A percentile compares a stretch with the other conserved stretches of the same genome.
These are phyloP conservation scores for Xiphophorus birchmanni DNA, from an alignment of 2,797 vertebrate genomes.

Conservation along the genomic window DNA sequence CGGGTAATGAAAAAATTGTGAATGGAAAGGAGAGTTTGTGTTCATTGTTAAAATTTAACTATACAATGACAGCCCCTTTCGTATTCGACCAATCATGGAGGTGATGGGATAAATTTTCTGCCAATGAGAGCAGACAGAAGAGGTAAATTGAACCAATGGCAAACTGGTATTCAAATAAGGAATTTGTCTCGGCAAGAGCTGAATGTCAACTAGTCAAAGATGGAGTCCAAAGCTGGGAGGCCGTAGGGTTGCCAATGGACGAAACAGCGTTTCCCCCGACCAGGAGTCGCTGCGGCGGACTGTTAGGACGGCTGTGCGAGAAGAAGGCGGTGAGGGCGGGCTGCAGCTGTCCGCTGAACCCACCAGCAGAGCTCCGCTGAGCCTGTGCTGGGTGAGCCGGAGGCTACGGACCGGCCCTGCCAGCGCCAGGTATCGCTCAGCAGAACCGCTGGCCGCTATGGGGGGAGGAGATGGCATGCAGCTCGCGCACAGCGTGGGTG, in stretches of 20 bases:
- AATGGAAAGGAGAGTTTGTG: constrained; percentile 91
- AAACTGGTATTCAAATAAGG: constrained; percentile 85
- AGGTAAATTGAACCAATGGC: constrained; percentile 79
- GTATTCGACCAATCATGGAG: constrained; percentile 81
- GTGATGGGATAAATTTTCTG: constrained; percentile 76
- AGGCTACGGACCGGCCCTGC: constrained; percentile 75
- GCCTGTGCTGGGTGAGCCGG: constrained; percentile 56
- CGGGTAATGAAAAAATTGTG: constrained; percentile 89
- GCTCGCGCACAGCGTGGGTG: background rate
- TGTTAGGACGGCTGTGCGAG: constrained; percentile 30
- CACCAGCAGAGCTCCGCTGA: constrained; percentile 44
- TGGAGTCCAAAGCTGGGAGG: constrained; percentile 91
- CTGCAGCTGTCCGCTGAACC: constrained; percentile 23
- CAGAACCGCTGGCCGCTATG: constrained; percentile 48
- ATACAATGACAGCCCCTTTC: constrained; percentile 75
- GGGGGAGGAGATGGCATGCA: constrained; percentile 8
- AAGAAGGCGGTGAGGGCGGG: constrained; percentile 20
- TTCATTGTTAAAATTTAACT: constrained; percentile 96
- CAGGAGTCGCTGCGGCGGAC: constrained; percentile 20
- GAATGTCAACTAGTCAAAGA: constrained; percentile 99
- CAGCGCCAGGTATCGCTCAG: constrained; percentile 82
- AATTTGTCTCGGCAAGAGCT: constrained; percentile 88
- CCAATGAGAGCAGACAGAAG: constrained; percentile 62
- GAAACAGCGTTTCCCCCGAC: constrained; percentile 63
- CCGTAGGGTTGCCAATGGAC: constrained; percentile 86